Conservation (phyloP, 2,888 invertebrate genomes). For the Ditylenchus weischeri region DNA sequence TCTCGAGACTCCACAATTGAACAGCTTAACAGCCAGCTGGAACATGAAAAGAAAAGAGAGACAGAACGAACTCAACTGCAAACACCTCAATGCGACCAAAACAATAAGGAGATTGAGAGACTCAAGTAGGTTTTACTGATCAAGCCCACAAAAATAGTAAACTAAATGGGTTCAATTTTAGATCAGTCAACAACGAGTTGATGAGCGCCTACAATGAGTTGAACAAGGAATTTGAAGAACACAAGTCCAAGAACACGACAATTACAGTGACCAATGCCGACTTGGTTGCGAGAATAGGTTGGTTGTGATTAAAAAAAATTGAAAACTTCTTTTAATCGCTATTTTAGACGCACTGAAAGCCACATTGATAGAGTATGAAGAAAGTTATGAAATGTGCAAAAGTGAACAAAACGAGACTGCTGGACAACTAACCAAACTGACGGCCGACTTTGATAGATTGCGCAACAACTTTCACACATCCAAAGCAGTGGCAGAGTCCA, state of each 20-base stretch:
- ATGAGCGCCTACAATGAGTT: conserved; percentile 46
- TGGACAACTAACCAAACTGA: conserved; percentile 38
- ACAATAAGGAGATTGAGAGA: conserved; percentile 11
- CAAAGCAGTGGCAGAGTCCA: conserved; percentile 12
- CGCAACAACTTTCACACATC: conserved; percentile 29
- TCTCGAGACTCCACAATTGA: not conserved
- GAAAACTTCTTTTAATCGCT: conserved; percentile 17
- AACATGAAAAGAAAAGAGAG: not conserved
- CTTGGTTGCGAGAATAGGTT: conserved; percentile 16
- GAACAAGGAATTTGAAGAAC: conserved; percentile 43
- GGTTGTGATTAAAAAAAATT: not conserved
- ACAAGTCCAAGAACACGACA: conserved; percentile 28
- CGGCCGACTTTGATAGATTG: conserved; percentile 41
- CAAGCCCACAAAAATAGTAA: not conserved
- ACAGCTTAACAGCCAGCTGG: not conserved
- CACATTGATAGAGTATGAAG: conserved; percentile 51
- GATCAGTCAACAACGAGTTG: conserved; percentile 41
- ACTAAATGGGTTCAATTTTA: not conserved
- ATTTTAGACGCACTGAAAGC: conserved; percentile 44
- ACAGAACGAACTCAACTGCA: not conserved
- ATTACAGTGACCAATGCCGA: conserved; percentile 12
- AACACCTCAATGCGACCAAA: not conserved
- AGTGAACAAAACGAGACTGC: conserved; percentile 45
- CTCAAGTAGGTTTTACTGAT: conserved; percentile 1
- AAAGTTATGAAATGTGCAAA: conserved; percentile 49